Base-by-base conservation (phyloP, 1,140 invertebrate species). In the Heliothis subflexa region DNA sequence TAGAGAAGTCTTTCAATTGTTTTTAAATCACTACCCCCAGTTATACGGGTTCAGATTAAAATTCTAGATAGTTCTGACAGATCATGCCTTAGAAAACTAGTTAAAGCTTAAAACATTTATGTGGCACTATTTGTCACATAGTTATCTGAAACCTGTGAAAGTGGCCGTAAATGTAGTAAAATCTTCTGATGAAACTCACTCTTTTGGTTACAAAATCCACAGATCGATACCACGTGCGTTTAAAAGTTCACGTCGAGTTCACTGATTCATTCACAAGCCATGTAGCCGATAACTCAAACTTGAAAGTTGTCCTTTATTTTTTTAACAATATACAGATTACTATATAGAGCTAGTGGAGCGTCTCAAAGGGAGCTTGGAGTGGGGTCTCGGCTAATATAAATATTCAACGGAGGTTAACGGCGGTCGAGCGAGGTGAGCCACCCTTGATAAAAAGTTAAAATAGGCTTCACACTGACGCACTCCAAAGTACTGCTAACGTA, bases 321-420 rank as follows among this genome's bases (percentile, higher is more conserved):
- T 83, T 83, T 78, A 81, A 84, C 80, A 84, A 83, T 83, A 83
- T 83, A 86, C 81, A 88, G 81, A 88, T 87, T 85, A 86, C 82
- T 80, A 82, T 81, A 82, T 79, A 77, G 49, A 75, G 40, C 62
- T 40, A 21, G 40, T 12, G 12, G 61, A 80, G 76, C 73, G 79
- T 84, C 82, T 86, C 81, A 75, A 81, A 86, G 83, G 84, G 79
- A 50, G 81, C 75, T 78, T 45, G 73, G 72, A 79, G 78, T 79
- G 74, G 78, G 82, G 78, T 72, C 78, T 61, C 76, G 76, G 80
- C 80, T 81, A 76, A 82, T 86, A 90, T 90, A 90, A 90, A 90
- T 90, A 90, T 90, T 90, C 88, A 89, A 81, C 76, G 83, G 85
- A 85, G 86, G 87, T 86, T 88, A 85, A 85, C 85, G 80, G 49